Evolutionary conservation across 2,888 invertebrate genomes (phyloP).

Genomic region (Balanococcus diminutus): DNA sequence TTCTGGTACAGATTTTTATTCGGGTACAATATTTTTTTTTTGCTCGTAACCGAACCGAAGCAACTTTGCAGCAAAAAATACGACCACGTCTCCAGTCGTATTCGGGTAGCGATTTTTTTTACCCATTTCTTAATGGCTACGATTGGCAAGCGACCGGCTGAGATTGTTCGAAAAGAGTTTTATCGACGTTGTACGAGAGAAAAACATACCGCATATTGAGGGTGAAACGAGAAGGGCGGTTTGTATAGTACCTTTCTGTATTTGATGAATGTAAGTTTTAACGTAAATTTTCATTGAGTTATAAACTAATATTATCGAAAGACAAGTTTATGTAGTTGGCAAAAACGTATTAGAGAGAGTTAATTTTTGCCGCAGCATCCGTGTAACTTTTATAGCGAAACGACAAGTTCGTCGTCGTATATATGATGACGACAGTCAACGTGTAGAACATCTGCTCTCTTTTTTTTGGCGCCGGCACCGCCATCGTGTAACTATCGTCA

Average conservation of each 20-base stretch:
- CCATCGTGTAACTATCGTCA: too few species aligned
- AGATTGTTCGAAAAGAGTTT: not conserved
- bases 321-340: not conserved
- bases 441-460: not conserved
- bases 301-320: conserved; percentile 13
- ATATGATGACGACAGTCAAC: not conserved
- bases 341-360: not conserved
- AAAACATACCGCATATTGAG: not conserved
- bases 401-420: not conserved
- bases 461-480: not conserved
- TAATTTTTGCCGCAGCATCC: not conserved
- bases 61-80: not conserved
- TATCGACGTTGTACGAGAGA: not conserved
- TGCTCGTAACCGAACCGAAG: not conserved
- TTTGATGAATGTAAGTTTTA: not conserved
- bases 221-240: not conserved
- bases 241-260: not conserved
- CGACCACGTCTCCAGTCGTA: not conserved
- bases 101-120: not conserved
- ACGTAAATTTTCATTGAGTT: conserved; percentile 4
- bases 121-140: not conserved
- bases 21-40: not conserved
- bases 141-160: not conserved
- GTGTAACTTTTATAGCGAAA: not conserved
- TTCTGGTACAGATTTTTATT: not conserved